Evolutionary conservation across 2,797 vertebrate species (phyloP).

Genomic region (Arctocebus calabarensis): DNA sequence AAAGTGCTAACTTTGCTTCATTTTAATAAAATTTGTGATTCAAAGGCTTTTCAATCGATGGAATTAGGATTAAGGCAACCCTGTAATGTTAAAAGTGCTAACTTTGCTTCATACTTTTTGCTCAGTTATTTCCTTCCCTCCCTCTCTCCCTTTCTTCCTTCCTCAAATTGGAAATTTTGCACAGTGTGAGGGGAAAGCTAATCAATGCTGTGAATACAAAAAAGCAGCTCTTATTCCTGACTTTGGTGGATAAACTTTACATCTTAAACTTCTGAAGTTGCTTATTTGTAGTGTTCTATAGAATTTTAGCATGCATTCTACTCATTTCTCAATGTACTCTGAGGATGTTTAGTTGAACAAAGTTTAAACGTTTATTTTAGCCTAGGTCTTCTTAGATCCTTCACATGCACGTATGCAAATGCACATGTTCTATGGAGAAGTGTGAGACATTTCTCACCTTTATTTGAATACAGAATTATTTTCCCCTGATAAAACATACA

Average conservation of each 20-base stretch:
- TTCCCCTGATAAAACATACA: background rate
- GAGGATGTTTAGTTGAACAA: background rate
- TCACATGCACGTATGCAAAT: background rate
- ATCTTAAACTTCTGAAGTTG: slow-evolving; percentile 17
- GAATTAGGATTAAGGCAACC: background rate
- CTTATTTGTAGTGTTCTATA: background rate
- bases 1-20: no score
- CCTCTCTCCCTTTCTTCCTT: background rate
- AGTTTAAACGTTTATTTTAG: background rate
- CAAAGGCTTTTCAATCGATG: background rate
- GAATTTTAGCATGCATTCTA: background rate
- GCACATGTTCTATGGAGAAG: background rate
- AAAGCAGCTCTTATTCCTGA: background rate
- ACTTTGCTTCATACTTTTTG: background rate
- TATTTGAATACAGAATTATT: background rate
- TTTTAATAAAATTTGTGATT: background rate
- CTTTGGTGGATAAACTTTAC: background rate
- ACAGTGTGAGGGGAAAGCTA: background rate
- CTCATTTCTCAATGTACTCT: background rate
- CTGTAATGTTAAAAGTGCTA: background rate
- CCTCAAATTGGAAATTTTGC: background rate
- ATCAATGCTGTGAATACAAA: background rate
- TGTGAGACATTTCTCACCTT: background rate
- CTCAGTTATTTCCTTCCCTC: background rate
- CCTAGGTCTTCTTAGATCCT: background rate